Evolutionary conservation across 2,888 invertebrate species (phyloP).

Genomic region (Malacosoma neustria): DNA sequence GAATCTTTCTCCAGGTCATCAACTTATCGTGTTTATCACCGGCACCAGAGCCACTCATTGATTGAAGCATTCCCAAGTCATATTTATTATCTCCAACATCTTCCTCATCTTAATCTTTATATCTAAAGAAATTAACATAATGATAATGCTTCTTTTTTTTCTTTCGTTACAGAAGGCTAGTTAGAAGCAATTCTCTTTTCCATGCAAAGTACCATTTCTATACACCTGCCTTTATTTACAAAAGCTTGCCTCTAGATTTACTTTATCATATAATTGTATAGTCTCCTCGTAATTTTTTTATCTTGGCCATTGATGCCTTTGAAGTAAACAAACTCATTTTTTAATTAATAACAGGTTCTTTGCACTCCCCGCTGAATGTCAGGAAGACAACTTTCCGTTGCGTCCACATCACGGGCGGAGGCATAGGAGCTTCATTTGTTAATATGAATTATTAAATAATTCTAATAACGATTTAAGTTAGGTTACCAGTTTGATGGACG

Average conservation of each 20-base stretch:
- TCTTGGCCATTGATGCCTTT: slow-evolving; percentile 90
- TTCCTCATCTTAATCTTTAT: slow-evolving; percentile 95
- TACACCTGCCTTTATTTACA: slow-evolving; percentile 82
- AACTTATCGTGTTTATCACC: slow-evolving; percentile 76
- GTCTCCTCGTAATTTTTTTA: slow-evolving; percentile 91
- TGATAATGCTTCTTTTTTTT: slow-evolving; percentile 95
- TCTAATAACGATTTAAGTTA: slow-evolving; percentile 4
- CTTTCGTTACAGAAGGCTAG: slow-evolving; percentile 92
- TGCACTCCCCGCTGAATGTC: slow-evolving; percentile 93
- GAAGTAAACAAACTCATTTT: slow-evolving; percentile 84
- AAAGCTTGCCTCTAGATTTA: slow-evolving; percentile 86
- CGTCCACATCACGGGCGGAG: slow-evolving; percentile 95
- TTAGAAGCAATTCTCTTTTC: slow-evolving; percentile 82
- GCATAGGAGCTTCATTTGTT: slow-evolving; percentile 70
- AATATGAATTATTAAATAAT: slow-evolving; percentile 28
- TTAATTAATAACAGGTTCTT: slow-evolving; percentile 87
- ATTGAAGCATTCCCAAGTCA: slow-evolving; percentile 82
- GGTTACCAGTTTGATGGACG: background rate
- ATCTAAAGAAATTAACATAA: slow-evolving; percentile 98
- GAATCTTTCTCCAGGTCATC: slow-evolving; percentile 86
- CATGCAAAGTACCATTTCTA: slow-evolving; percentile 84
- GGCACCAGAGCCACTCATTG: slow-evolving; percentile 76
- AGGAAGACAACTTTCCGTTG: slow-evolving; percentile 90
- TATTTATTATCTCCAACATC: slow-evolving; percentile 48
- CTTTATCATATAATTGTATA: slow-evolving; percentile 87